Percentiles rank a stretch among this genome's conserved stretches.
phyloP scores from a whole-genome alignment of 2,797 vertebrate species.

The Chelon auratus region DNA sequence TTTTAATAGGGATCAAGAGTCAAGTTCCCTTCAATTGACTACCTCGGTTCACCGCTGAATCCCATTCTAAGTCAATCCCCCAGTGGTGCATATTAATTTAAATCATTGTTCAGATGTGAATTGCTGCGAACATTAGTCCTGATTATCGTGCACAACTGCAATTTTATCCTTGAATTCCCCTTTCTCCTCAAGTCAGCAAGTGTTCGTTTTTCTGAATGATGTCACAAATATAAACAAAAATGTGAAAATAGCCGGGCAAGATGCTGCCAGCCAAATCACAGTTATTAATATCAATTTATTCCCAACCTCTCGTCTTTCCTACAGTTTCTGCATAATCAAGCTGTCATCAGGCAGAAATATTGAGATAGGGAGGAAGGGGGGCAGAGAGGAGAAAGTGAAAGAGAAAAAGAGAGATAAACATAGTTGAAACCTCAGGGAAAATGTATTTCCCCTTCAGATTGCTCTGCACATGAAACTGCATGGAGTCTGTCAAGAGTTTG shows the following conservation, averaged over 20 bases:
- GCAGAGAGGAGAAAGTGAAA: conserved; percentile 32
- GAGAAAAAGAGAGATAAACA: conserved; percentile 47
- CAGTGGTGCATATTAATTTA: conserved; percentile 43
- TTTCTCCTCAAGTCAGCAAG: conserved; percentile 52
- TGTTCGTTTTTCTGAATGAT: conserved; percentile 63
- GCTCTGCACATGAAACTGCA: conserved; percentile 45
- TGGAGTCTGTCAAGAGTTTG: conserved; percentile 57
- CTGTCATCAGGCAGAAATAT: conserved; percentile 76
- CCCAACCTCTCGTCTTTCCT: conserved; percentile 72
- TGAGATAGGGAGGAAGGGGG: conserved; percentile 44
- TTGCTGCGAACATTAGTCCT: conserved; percentile 48
- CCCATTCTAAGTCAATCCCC: conserved; percentile 30
- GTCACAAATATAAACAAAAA: conserved; percentile 74
- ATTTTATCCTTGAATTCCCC: conserved; percentile 40
- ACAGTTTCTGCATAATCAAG: conserved; percentile 82
- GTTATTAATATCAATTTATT: conserved; percentile 84
- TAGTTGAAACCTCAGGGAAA: conserved; percentile 63
- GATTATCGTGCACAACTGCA: conserved; percentile 50
- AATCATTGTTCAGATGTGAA: conserved; percentile 51
- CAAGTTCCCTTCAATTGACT: conserved; percentile 37
- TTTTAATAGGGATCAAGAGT: conserved; percentile 58
- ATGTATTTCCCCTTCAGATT: conserved; percentile 66
- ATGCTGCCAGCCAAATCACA: conserved; percentile 76
- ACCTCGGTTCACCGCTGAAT: conserved; percentile 13
- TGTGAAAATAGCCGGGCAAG: conserved; percentile 70